These are phyloP conservation scores for Ophion slaviceki DNA, from an alignment of 2,888 invertebrate genomes.

Conservation along the genomic window DNA sequence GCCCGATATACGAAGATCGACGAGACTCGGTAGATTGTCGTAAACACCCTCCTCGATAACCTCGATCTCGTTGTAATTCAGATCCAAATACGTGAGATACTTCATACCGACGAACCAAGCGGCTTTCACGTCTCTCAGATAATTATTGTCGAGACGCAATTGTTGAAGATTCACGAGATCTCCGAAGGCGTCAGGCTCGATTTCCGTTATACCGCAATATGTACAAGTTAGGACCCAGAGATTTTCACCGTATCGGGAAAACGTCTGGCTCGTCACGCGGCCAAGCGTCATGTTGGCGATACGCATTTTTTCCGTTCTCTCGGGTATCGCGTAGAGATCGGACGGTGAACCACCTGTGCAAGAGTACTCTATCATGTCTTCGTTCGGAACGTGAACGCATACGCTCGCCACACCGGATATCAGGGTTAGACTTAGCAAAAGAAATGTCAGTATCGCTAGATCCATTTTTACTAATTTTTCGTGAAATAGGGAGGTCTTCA, in stretches of 20 bases:
- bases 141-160: constrained; percentile 77
- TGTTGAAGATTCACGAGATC: constrained; percentile 76
- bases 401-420: constrained; percentile 66
- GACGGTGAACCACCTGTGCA: constrained; percentile 74
- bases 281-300: constrained; percentile 75
- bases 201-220: constrained; percentile 76
- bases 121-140: constrained; percentile 71
- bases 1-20: constrained; percentile 79
- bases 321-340: constrained; percentile 75
- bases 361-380: constrained; percentile 76
- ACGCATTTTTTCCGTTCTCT: constrained; percentile 73
- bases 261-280: constrained; percentile 72
- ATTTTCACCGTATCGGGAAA: constrained; percentile 75
- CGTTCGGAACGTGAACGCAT: constrained; percentile 73
- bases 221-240: constrained; percentile 78
- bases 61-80: constrained; percentile 78
- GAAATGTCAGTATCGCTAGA: constrained; percentile 49
- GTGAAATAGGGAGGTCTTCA: constrained; percentile 1
- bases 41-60: constrained; percentile 78
- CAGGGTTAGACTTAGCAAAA: constrained; percentile 63
- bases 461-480: constrained; percentile 67
- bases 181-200: constrained; percentile 77
- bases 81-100: constrained; percentile 77
- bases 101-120: constrained; percentile 76
- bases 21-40: constrained; percentile 73